Evolutionary conservation across 2,888 invertebrate species (phyloP), one percentile per base, ranked within the genome.

Genomic region (Amphimallon solstitiale): DNA sequence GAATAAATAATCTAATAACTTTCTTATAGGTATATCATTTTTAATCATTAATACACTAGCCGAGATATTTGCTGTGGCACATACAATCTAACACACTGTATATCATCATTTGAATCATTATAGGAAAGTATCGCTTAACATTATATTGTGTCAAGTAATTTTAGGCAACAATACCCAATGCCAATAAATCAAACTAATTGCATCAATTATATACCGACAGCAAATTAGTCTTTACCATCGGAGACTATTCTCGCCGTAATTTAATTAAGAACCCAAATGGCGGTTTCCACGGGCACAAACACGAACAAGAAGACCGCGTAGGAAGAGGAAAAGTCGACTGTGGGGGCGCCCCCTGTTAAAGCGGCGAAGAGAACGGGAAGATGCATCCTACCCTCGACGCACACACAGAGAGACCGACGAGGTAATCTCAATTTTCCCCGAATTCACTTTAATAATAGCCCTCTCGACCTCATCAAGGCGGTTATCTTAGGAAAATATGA

Each of bases 401-500:
- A 17, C 38, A 19, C 54, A 38, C 54, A 38, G n/a, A n/a, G n/a
- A n/a, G 38, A 19, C 54, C 38, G 40, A n/a, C n/a, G 40, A 56
- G 56, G 56, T 56, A 63, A 63, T 63, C 65, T 65, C 51, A 60
- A 65, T 65, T 65, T 65, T 62, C 37, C 59, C 52, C 65, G 65
- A 61, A 65, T 65, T 51, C 60, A 61, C 65, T 70, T 66, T 69
- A 71, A 71, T 71, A 71, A 71, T 66, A 67, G 67, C 65, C 65
- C 45, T 67, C 69, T 65, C 68, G 69, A 71, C 71, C 69, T 70
- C 70, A 70, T 71, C 68, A 68, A 48, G 54, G 67, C 62, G 65
- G 65, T 48, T 52, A 38, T 48, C 43, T 45, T 63, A 51, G 63
- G 51, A 63, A 72, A 71, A 73, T 74, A 75, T 77, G 75, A 77